Conservation (phyloP, 2,888 invertebrate genomes). For the Acanthopleura granulata region DNA sequence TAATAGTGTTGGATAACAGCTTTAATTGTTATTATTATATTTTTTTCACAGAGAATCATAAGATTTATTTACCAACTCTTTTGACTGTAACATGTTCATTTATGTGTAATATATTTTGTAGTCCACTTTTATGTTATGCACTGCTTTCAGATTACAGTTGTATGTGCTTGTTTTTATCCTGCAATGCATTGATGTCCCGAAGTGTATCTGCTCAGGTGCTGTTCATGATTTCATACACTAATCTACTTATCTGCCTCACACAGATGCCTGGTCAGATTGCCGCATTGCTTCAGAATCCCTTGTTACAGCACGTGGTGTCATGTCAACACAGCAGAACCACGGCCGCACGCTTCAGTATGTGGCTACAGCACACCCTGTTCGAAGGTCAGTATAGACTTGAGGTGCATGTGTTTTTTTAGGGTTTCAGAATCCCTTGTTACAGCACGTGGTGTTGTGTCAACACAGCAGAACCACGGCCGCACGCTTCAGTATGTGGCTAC, state of each 20-base stretch:
- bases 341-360: constrained; percentile 52
- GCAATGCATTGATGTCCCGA: too few relatives aligned
- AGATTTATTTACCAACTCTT: too few relatives aligned
- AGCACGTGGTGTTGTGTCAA: constrained; percentile 45
- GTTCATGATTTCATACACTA: not conserved
- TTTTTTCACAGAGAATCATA: too few relatives aligned
- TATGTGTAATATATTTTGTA: too few relatives aligned
- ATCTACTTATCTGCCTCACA: constrained; percentile 17
- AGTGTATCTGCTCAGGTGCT: not conserved
- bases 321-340: constrained; percentile 49
- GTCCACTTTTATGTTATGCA: too few relatives aligned
- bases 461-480: constrained; percentile 33
- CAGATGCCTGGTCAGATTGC: constrained; percentile 62
- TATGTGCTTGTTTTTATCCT: too few relatives aligned
- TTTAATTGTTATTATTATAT: too few relatives aligned
- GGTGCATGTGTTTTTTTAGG: too few relatives aligned
- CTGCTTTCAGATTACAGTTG: too few relatives aligned
- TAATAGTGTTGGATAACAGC: too few relatives aligned
- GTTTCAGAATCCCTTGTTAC: constrained; percentile 27
- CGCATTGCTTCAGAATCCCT: constrained; percentile 47
- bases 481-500: constrained; percentile 59
- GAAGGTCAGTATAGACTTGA: constrained; percentile 43
- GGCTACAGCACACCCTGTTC: constrained; percentile 56
- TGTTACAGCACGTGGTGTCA: constrained; percentile 53
- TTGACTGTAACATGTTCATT: too few relatives aligned